Evolutionary conservation across 2,888 invertebrate genomes (phyloP).

Genomic region (Zygaena filipendulae): DNA sequence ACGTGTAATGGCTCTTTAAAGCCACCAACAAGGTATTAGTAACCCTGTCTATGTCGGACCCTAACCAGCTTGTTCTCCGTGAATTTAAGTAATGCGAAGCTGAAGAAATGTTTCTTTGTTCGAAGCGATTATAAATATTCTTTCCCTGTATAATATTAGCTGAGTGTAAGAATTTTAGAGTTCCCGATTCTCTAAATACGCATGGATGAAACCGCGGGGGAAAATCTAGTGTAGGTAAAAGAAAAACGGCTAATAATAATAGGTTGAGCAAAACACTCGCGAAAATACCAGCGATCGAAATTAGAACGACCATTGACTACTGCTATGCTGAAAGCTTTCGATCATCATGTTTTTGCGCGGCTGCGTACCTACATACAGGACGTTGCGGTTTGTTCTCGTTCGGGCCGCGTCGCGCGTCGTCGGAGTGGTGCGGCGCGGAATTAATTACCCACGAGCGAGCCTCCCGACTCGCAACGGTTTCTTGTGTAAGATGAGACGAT

Average conservation of each 20-base stretch:
- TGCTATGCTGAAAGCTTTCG: slow-evolving; percentile 33
- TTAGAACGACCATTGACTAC: slow-evolving; percentile 44
- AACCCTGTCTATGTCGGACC: neutral
- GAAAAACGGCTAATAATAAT: no score
- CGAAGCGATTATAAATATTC: no score
- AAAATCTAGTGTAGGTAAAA: no score
- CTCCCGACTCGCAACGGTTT: slow-evolving; percentile 50
- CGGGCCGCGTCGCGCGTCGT: no score
- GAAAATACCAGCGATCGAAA: slow-evolving; percentile 32
- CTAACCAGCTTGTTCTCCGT: slow-evolving; percentile 11
- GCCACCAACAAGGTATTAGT: slow-evolving; percentile 19
- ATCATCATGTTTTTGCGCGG: slow-evolving; percentile 40
- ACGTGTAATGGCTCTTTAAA: slow-evolving; percentile 29
- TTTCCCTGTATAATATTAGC: no score
- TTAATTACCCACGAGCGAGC: slow-evolving; percentile 45
- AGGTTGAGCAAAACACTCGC: slow-evolving; percentile 26
- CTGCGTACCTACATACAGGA: slow-evolving; percentile 41
- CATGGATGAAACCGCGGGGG: no score
- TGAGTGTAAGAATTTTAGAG: no score
- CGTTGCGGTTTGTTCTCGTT: slow-evolving; percentile 45
- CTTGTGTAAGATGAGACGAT: slow-evolving; percentile 57
- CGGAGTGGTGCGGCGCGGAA: slow-evolving; percentile 58
- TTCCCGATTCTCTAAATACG: no score
- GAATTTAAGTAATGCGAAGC: slow-evolving; percentile 25
- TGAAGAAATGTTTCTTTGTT: no score